Percentiles rank a stretch among this genome's conserved stretches.
Conservation (phyloP, 2,113 vertebrate genomes). For the Kryptolebias marmoratus region DNA sequence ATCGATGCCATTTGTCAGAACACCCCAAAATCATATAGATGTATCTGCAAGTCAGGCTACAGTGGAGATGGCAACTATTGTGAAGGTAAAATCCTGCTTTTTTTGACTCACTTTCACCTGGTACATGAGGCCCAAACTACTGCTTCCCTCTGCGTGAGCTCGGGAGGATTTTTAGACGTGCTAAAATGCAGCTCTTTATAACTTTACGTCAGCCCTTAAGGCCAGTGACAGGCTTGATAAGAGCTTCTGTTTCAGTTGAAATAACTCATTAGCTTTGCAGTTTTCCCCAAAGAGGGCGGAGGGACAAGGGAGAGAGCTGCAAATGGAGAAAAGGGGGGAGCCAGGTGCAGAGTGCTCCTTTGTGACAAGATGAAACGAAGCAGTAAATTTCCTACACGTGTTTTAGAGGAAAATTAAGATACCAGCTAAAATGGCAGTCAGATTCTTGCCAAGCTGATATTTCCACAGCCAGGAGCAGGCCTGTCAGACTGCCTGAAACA, state of each 20-base stretch:
- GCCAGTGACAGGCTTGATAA: conserved; percentile 48
- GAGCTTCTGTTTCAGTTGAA: conserved; percentile 57
- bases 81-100: conserved; percentile 85
- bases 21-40: conserved; percentile 85
- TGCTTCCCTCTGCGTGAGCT: not conserved
- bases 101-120: conserved; percentile 1
- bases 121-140: conserved; percentile 4
- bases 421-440: conserved; percentile 58
- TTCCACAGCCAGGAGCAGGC: conserved; percentile 62
- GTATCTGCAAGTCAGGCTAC: conserved; percentile 90
- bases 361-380: conserved; percentile 74
- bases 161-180: conserved; percentile 1
- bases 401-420: conserved; percentile 75
- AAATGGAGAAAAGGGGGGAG: conserved; percentile 34
- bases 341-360: conserved; percentile 71
- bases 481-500: conserved; percentile 50
- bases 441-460: conserved; percentile 63
- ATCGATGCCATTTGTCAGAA: conserved; percentile 90
- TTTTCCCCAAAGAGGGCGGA: conserved; percentile 43
- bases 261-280: conserved; percentile 66
- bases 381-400: conserved; percentile 79
- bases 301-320: conserved; percentile 19
- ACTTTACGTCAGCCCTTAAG: conserved; percentile 26
- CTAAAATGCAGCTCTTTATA: conserved; percentile 27
- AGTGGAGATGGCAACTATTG: conserved; percentile 96